Evolutionary conservation across 2,113 vertebrate genomes (phyloP).

Genomic region (Nothobranchius kuhntae): DNA sequence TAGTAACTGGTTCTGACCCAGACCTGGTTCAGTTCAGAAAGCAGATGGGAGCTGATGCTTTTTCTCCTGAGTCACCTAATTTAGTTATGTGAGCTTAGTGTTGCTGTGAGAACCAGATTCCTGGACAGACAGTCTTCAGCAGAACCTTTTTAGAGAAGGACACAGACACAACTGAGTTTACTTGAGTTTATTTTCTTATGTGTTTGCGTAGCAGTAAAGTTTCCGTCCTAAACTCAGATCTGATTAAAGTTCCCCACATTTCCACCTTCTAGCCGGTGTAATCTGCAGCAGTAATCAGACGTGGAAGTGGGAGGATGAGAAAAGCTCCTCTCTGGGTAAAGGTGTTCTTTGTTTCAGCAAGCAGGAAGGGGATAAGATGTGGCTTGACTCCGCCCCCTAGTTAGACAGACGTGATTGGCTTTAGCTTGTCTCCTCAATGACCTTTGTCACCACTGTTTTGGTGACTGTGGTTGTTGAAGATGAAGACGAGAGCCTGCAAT

Average conservation of each 20-base stretch:
- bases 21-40: too few relatives aligned
- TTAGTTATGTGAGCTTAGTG: too few relatives aligned
- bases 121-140: not conserved
- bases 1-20: too few relatives aligned
- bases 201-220: not conserved
- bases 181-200: constrained; percentile 38
- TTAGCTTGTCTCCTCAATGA: constrained; percentile 46
- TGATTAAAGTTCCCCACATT: not conserved
- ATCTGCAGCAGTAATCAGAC: not conserved
- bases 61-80: too few relatives aligned
- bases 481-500: not conserved
- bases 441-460: constrained; percentile 47
- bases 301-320: not conserved
- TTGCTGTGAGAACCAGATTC: too few relatives aligned
- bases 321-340: not conserved
- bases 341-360: not conserved
- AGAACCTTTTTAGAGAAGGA: not conserved
- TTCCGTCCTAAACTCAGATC: not conserved
- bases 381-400: not conserved
- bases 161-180: not conserved
- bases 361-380: constrained; percentile 11
- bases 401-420: constrained; percentile 20
- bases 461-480: not conserved
- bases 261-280: not conserved
- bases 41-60: too few relatives aligned